Evolutionary conservation across 2,888 invertebrate genomes (phyloP).

Genomic region (Amorpha juglandis): DNA sequence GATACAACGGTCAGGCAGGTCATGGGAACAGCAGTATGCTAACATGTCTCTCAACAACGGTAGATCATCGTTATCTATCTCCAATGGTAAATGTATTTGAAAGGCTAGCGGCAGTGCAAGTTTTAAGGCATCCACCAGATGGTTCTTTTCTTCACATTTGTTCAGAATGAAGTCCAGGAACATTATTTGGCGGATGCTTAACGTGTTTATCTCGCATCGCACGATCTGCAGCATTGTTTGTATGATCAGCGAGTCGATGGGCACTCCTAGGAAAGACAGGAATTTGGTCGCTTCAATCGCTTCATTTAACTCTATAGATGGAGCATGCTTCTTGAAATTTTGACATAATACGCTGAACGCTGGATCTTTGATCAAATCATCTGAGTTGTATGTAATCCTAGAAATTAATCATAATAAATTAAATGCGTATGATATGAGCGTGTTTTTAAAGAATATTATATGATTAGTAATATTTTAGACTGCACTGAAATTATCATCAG

Average conservation of each 20-base stretch:
- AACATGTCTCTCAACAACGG: slow-evolving; percentile 81
- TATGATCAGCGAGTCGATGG: slow-evolving; percentile 83
- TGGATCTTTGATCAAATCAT: slow-evolving; percentile 78
- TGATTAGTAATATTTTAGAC: no score
- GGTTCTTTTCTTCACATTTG: slow-evolving; percentile 74
- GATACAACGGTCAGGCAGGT: slow-evolving; percentile 77
- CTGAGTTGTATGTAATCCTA: slow-evolving; percentile 47
- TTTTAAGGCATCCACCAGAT: slow-evolving; percentile 86
- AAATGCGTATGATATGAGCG: no score
- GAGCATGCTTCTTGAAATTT: slow-evolving; percentile 80
- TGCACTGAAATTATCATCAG: no score
- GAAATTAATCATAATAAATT: no score
- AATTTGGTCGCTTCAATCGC: slow-evolving; percentile 85
- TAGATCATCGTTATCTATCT: slow-evolving; percentile 83
- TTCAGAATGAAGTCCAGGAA: slow-evolving; percentile 85
- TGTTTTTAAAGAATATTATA: no score
- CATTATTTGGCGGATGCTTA: slow-evolving; percentile 85
- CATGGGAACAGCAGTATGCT: slow-evolving; percentile 76
- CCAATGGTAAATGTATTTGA: slow-evolving; percentile 84
- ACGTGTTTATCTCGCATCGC: slow-evolving; percentile 84
- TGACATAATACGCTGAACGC: slow-evolving; percentile 85
- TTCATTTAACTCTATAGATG: slow-evolving; percentile 80
- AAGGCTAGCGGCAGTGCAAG: slow-evolving; percentile 88
- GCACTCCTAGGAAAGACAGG: slow-evolving; percentile 83
- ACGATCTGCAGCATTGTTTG: slow-evolving; percentile 87